A percentile compares a stretch with the other conserved stretches of the same genome.
phyloP scores from a whole-genome alignment of 2,797 vertebrate genomes.

The Channa striata region DNA sequence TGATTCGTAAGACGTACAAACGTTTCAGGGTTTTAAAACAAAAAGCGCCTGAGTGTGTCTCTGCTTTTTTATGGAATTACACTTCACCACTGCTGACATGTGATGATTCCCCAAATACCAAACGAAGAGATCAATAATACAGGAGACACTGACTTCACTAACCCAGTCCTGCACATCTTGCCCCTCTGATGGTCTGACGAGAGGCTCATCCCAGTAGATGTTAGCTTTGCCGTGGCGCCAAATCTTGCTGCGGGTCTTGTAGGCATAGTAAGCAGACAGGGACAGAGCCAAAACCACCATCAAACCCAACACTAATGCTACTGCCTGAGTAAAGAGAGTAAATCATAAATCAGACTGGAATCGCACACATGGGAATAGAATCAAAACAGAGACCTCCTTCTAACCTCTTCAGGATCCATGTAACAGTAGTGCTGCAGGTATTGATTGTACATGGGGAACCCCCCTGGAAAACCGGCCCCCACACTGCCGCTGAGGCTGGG shows the following conservation, averaged over 20 bases:
- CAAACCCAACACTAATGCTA: slow-evolving; percentile 88
- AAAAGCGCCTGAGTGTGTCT: background rate
- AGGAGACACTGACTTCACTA: slow-evolving; percentile 48
- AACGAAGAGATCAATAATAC: background rate
- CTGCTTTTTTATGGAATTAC: background rate
- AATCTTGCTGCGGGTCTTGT: slow-evolving; percentile 90
- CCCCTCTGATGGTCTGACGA: slow-evolving; percentile 66
- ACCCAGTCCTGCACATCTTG: slow-evolving; percentile 90
- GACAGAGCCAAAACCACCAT: slow-evolving; percentile 85
- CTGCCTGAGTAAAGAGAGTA: slow-evolving; percentile 74
- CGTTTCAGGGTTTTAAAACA: background rate
- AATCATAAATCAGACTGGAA: background rate
- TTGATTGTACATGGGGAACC: slow-evolving; percentile 82
- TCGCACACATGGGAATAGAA: background rate
- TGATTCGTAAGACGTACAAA: background rate
- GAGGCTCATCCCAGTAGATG: slow-evolving; percentile 86
- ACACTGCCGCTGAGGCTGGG: slow-evolving; percentile 77
- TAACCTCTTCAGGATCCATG: slow-evolving; percentile 91
- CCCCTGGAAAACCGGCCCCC: slow-evolving; percentile 74
- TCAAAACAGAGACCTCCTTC: slow-evolving; percentile 5
- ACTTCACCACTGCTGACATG: background rate
- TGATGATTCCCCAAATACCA: background rate
- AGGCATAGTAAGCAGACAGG: slow-evolving; percentile 87
- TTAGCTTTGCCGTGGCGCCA: slow-evolving; percentile 88
- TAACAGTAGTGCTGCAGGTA: slow-evolving; percentile 92